Evolutionary conservation across 2,113 vertebrate genomes (phyloP).

Genomic region (Anguilla rostrata): DNA sequence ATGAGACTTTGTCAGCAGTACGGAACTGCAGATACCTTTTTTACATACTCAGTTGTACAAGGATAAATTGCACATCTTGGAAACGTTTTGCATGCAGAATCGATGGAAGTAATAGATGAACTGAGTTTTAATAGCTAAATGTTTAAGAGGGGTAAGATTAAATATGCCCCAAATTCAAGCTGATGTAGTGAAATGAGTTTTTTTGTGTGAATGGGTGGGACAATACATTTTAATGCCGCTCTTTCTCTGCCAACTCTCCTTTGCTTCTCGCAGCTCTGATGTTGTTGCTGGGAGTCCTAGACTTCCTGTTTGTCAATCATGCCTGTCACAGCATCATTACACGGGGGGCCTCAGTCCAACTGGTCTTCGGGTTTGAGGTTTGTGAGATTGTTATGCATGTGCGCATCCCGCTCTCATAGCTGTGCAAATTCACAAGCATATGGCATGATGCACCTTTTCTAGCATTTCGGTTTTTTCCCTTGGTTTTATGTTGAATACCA

Average conservation of each 20-base stretch:
- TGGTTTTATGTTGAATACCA: too few relatives aligned
- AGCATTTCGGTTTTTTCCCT: too few relatives aligned
- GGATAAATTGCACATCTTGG: background rate
- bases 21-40: background rate
- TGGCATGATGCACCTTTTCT: too few relatives aligned
- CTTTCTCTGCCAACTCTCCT: background rate
- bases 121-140: background rate
- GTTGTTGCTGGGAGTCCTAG: conserved; percentile 80
- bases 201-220: conserved; percentile 42
- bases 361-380: conserved; percentile 96
- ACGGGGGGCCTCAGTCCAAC: conserved; percentile 91
- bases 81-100: background rate
- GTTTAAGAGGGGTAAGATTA: background rate
- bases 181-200: too few relatives aligned
- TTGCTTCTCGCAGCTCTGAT: conserved; percentile 74
- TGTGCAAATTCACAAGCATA: too few relatives aligned
- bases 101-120: background rate
- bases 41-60: background rate
- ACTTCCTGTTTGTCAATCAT: conserved; percentile 89
- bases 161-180: background rate
- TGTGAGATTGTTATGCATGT: conserved; percentile 10
- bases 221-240: background rate
- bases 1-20: background rate
- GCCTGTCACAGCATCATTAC: conserved; percentile 94
- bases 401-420: background rate